A percentile compares a stretch with the other conserved stretches of the same genome.
phyloP scores from a whole-genome alignment of 1,140 invertebrate species.

The Nomia melanderi region DNA sequence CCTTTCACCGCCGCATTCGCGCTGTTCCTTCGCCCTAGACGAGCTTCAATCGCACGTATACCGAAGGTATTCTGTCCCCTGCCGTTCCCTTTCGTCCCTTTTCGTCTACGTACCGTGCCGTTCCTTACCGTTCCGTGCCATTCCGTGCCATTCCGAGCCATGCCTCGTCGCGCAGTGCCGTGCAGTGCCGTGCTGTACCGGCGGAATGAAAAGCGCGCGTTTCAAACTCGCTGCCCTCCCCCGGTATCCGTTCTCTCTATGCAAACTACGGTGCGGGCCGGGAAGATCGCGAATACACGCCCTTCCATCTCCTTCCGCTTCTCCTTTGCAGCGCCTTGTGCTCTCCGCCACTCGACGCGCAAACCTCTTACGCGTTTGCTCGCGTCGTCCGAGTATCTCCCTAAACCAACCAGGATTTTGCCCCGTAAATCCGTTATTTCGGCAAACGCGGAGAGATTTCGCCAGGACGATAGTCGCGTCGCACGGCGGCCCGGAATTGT shows the following conservation, averaged over 20 bases:
- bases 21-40: conserved; percentile 3
- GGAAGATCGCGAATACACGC: conserved; percentile 3
- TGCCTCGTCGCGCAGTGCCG: too few species aligned
- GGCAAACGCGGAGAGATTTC: conserved; percentile 44
- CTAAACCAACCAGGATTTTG: conserved; percentile 30
- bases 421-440: conserved; percentile 55
- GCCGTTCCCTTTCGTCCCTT: too few species aligned
- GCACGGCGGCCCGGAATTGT: too few species aligned
- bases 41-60: conserved; percentile 47
- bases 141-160: too few species aligned
- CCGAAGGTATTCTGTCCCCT: too few species aligned
- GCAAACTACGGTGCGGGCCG: not conserved
- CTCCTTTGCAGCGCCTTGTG: not conserved
- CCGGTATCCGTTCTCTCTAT: not conserved
- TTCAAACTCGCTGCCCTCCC: too few species aligned
- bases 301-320: not conserved
- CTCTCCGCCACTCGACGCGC: not conserved
- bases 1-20: conserved; percentile 21
- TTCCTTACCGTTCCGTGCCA: too few species aligned
- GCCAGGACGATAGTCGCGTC: conserved; percentile 11
- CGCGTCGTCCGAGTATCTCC: conserved; percentile 26
- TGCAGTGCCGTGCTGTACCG: too few species aligned
- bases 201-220: too few species aligned
- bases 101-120: too few species aligned
- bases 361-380: conserved; percentile 16